Percentiles rank a stretch among this genome's conserved stretches.
phyloP scores from a whole-genome alignment of 2,797 vertebrate species.

The Erithacus rubecula region DNA sequence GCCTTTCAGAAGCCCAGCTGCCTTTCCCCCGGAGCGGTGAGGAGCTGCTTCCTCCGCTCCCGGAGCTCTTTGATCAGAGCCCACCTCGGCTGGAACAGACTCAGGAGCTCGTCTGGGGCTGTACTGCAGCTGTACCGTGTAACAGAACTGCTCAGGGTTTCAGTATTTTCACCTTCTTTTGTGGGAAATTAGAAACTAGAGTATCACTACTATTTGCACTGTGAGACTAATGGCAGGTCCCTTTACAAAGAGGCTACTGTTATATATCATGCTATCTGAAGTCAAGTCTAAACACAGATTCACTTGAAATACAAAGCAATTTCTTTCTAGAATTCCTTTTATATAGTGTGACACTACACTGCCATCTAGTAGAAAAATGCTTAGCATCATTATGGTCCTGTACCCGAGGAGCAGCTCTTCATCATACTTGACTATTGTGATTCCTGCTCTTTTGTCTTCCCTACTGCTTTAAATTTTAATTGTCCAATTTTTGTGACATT shows the following conservation, averaged over 20 bases:
- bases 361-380: constrained; percentile 75
- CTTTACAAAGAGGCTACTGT: neutral
- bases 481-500: neutral
- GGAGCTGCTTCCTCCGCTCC: neutral
- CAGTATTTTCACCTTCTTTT: neutral
- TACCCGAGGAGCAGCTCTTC: constrained; percentile 16
- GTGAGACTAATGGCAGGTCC: neutral
- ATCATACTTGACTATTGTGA: constrained; percentile 19
- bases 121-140: rapidly evolving
- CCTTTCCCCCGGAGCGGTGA: neutral
- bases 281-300: constrained; percentile 35
- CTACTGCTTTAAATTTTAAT: neutral
- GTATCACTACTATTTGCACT: neutral
- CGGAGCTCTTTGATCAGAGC: neutral
- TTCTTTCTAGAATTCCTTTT: constrained; percentile 51
- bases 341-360: constrained; percentile 64
- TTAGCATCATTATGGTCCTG: constrained; percentile 9
- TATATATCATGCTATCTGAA: constrained; percentile 11
- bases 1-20: neutral
- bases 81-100: neutral
- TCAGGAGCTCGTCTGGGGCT: neutral
- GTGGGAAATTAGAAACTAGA: neutral
- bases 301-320: constrained; percentile 43
- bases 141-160: neutral
- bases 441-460: constrained; percentile 32